A percentile compares a stretch with the other conserved stretches of the same genome.
Evolutionary conservation across 2,888 invertebrate genomes (phyloP).

Genomic region (Metellina segmentata): DNA sequence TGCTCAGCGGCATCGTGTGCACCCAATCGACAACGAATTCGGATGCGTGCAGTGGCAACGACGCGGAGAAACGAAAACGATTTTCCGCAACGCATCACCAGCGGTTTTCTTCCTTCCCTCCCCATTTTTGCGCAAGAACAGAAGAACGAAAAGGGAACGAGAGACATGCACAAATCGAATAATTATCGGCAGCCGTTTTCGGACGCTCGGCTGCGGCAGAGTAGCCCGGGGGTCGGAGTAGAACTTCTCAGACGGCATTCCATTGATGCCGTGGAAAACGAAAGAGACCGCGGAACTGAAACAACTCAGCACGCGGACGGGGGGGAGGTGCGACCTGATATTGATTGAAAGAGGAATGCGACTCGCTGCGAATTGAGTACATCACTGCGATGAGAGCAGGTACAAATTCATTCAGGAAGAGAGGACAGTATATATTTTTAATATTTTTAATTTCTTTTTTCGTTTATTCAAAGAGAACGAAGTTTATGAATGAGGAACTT

Average conservation of each 20-base stretch:
- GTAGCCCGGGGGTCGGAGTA: conserved; percentile 5
- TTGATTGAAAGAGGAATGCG: conserved; percentile 52
- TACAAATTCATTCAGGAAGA: no score
- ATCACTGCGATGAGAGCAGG: no score
- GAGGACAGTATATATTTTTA: no score
- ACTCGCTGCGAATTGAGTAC: no score
- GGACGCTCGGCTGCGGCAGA: conserved; percentile 31
- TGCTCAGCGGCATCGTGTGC: not conserved
- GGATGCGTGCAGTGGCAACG: not conserved
- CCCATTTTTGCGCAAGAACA: not conserved
- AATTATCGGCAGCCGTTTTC: conserved; percentile 55
- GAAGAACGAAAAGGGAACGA: not conserved
- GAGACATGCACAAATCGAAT: conserved; percentile 37
- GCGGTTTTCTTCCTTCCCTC: not conserved
- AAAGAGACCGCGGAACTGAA: conserved; percentile 39
- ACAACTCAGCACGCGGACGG: not conserved
- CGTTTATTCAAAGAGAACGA: no score
- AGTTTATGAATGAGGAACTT: no score
- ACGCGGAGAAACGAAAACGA: not conserved
- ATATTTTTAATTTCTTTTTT: no score
- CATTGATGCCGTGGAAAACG: conserved; percentile 8
- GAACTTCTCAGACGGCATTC: conserved; percentile 68
- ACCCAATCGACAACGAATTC: not conserved
- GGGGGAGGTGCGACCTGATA: conserved; percentile 32
- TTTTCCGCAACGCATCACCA: conserved; percentile 12